Conservation (phyloP, 23 tunicate species). For the Styela plicata region DNA sequence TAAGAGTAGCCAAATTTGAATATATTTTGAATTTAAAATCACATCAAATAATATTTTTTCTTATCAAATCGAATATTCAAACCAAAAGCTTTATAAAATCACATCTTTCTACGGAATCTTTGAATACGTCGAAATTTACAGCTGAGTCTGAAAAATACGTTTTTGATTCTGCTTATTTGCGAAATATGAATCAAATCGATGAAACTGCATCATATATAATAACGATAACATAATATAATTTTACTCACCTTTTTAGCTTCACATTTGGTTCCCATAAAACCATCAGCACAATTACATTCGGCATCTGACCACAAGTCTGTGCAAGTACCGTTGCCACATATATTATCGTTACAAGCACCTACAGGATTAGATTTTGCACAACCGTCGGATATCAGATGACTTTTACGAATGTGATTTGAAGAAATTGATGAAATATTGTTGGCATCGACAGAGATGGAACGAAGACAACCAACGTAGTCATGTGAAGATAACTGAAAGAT, state of each 20-base stretch:
- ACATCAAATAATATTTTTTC: no score
- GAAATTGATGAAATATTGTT: conserved; percentile 7
- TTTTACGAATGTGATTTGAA: conserved; percentile 20
- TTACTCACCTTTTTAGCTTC: conserved; percentile 50
- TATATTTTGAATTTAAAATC: no score
- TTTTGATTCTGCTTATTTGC: no score
- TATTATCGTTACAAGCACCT: conserved; percentile 25
- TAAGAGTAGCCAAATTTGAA: no score
- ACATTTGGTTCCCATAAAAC: conserved; percentile 48
- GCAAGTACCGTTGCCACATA: conserved; percentile 49
- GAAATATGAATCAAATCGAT: no score
- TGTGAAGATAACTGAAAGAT: conserved; percentile 60
- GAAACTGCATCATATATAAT: no score
- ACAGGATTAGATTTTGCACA: conserved; percentile 26
- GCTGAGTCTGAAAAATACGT: no score
- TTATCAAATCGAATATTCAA: no score
- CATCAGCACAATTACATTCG: conserved; percentile 50
- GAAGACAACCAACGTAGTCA: conserved; percentile 80
- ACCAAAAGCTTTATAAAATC: no score
- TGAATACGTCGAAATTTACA: no score
- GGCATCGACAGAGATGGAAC: conserved; percentile 39
- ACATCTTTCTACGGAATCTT: no score
- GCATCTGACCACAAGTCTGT: conserved; percentile 54
- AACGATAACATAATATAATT: no score
- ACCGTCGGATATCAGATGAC: conserved; percentile 26